Evolutionary conservation across 2,888 invertebrate genomes (phyloP), one percentile per base, ranked within the genome.

Genomic region (Notodonta ziczac): DNA sequence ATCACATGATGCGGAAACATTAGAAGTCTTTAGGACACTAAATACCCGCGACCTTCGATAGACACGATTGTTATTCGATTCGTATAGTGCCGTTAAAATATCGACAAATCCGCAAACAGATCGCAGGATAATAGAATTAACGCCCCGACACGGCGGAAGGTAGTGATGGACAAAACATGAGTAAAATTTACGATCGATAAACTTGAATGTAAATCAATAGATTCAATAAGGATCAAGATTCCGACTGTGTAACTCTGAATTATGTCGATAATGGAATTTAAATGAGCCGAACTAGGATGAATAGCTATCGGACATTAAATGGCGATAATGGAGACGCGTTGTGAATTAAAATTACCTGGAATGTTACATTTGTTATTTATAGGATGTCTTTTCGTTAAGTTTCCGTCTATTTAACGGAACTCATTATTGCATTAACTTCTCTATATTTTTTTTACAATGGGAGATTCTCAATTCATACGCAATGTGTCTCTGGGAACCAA

Each of bases 221-320:
- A 58, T 51, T 40, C 51, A 53, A 63, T 69, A 57, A 46, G 42
- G 54, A 60, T 55, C 61, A 60, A 50, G 50, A 69, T 61, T 44
- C 54, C 55, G 63, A 60, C 32, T 55, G 65, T 64, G 72, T 73
- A 71, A 71, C 67, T 62, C 42, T 59, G 24, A 54, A 39, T 7
- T 39, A 39, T 54, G 14, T 39, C 39, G 54, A 39, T 39, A 54
- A 14, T 54, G 54, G 14, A 54, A 39, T 54, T 32, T 54, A 8
- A 54, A 54, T 54, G 24, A 39, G 39, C 32, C 52, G 52, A 52
- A 52, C 39, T 54, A 54, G 14, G 39, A 54, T 39, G n/a, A 39
- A 54, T 54, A 13, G 13, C n/a, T 35, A 53, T 48, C 48, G n/a
- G 7, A 59, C 16, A 55, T 54, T 54, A 54, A 14, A 35, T 6